These are phyloP conservation scores for Lasioglossum pauxillum DNA, from an alignment of 2,888 invertebrate species.

Conservation along the genomic window DNA sequence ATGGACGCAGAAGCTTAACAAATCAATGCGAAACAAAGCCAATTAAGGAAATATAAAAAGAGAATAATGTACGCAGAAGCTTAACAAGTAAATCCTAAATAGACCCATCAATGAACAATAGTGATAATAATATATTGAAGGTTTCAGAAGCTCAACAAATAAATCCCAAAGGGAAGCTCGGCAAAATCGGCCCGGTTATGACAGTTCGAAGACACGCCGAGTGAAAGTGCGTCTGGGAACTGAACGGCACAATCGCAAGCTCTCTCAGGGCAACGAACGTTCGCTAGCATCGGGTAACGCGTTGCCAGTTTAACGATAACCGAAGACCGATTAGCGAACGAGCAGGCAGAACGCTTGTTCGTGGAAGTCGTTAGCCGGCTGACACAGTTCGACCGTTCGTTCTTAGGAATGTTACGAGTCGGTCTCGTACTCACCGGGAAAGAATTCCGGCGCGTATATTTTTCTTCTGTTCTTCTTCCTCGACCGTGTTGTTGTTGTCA, in stretches of 20 bases:
- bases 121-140: background rate
- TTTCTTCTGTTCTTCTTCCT: background rate
- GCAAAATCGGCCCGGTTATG: background rate
- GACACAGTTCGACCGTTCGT: background rate
- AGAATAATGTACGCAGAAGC: background rate
- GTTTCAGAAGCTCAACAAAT: background rate
- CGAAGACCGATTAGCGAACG: conserved; percentile 16
- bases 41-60: too few relatives aligned
- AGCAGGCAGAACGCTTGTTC: background rate
- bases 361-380: conserved; percentile 10
- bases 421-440: conserved; percentile 5
- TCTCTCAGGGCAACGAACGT: conserved; percentile 8
- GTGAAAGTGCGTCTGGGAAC: background rate
- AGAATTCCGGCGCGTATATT: conserved; percentile 20
- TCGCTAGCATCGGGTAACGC: background rate
- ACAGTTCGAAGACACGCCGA: background rate
- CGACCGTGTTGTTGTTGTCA: background rate
- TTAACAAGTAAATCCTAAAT: background rate
- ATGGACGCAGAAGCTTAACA: background rate
- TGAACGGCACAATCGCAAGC: background rate
- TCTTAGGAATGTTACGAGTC: conserved; percentile 18
- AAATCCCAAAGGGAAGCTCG: background rate
- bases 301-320: conserved; percentile 1
- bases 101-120: too few relatives aligned
- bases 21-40: too few relatives aligned